Percentiles rank a stretch among this genome's conserved stretches.
These are phyloP conservation scores for Taphrorychus bicolor DNA, from an alignment of 2,888 invertebrate species.

Conservation along the genomic window DNA sequence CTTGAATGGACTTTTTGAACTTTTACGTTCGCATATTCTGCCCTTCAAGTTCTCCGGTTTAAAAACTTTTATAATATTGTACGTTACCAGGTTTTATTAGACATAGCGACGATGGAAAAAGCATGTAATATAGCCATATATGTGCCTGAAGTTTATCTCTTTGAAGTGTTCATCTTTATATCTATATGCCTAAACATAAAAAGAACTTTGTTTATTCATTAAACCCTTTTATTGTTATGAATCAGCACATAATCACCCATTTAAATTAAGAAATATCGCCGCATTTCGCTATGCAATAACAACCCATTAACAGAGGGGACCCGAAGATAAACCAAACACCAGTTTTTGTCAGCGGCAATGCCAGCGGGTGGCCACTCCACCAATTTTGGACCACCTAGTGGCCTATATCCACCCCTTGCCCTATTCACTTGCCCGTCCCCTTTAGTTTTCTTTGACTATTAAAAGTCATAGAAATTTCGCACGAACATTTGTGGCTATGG, in stretches of 20 bases:
- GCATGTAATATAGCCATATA: no score
- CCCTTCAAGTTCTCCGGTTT: constrained; percentile 16
- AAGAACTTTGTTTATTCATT: neutral
- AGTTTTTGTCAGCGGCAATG: constrained; percentile 26
- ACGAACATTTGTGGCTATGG: no score
- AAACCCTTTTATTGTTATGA: no score
- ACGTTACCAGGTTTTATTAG: constrained; percentile 25
- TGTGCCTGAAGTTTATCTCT: no score
- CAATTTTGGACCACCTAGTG: constrained; percentile 37
- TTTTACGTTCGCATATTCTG: constrained; percentile 29
- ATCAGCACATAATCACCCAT: neutral
- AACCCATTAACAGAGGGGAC: constrained; percentile 29
- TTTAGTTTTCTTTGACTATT: constrained; percentile 11
- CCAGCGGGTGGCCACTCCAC: constrained; percentile 35
- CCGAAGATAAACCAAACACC: constrained; percentile 26
- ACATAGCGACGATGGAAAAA: neutral
- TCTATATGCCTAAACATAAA: neutral
- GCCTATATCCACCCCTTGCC: constrained; percentile 33
- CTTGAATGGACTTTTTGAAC: constrained; percentile 30
- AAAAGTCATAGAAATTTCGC: constrained; percentile 14
- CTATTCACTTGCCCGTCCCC: no score
- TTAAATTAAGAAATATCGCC: constrained; percentile 24
- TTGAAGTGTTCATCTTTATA: no score
- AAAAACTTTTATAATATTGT: constrained; percentile 31
- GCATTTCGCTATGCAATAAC: constrained; percentile 28